Base-by-base conservation (phyloP, 2,797 vertebrate genomes). In the Erpetoichthys calabaricus region DNA sequence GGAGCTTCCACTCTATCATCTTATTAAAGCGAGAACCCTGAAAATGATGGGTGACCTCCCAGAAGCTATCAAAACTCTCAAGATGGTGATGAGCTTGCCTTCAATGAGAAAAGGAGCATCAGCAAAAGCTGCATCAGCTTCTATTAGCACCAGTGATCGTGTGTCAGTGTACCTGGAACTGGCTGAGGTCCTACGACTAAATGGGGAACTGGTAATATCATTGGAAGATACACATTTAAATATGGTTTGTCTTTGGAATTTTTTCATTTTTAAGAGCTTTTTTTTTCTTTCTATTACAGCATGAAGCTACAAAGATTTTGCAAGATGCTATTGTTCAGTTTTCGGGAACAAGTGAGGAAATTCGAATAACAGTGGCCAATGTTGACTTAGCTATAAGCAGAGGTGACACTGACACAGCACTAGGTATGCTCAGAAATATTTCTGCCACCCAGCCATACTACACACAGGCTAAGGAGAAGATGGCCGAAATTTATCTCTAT, bases 291-390 rank as follows among this genome's bases (percentile, higher is more conserved):
- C 2, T 42, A 2, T 64, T 54, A 25, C 56, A 87, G 86, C 81
- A 85, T 0, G 81, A 87, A 65, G 84, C 85, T 63, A 71, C 79
- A 45, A 84, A 82, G 64, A 66, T 87, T 42, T 79, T 86, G 68
- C 82, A 88, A 65, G 83, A 87, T 0, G 76, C 83, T 56, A 68
- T 84, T 56, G 61, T 74, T 7, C 70, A 71, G 57, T 86, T 86
- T 63, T 72, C 72, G 0, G 80, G 75, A 45, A 80, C 81, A 0
- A 57, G 77, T 0, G 83, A 86, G 58, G 81, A 85, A 67, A 65
- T 73, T 8, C 72, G 73, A 3, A 57, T 86, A 56, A 73, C 72
- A 44, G 64, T 86, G 2, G 82, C 80, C 65, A 83, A 78, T 3
- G 81, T 77, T 47, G 82, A 86, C 68, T 56, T 87, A 70, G 75